A percentile compares a stretch with the other conserved stretches of the same genome.
Evolutionary conservation across 2,888 invertebrate species (phyloP).

Genomic region (Phalera bucephala): DNA sequence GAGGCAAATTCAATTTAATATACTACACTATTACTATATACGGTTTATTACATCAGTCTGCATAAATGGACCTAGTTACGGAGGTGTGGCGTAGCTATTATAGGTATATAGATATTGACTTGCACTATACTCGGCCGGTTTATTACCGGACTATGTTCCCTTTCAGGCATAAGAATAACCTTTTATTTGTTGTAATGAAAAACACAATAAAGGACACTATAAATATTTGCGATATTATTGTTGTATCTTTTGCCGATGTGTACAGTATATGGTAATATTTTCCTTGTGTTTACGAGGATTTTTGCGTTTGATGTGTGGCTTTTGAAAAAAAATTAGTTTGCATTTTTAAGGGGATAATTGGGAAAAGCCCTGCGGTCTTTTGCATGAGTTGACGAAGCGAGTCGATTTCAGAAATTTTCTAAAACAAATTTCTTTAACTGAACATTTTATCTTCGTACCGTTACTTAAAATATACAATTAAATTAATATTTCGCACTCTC

Average conservation of each 20-base stretch:
- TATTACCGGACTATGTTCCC: conserved; percentile 19
- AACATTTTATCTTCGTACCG: too few species aligned
- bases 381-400: too few species aligned
- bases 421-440: too few species aligned
- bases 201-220: conserved; percentile 17
- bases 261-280: too few species aligned
- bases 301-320: too few species aligned
- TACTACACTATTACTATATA: conserved; percentile 31
- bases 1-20: conserved; percentile 69
- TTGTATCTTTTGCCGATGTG: conserved; percentile 16
- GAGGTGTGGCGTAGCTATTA: conserved; percentile 16
- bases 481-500: conserved; percentile 9
- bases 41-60: conserved; percentile 54
- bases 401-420: too few species aligned
- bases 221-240: conserved; percentile 20
- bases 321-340: too few species aligned
- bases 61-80: conserved; percentile 44
- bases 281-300: too few species aligned
- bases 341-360: too few species aligned
- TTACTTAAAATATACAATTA: neutral
- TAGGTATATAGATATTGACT: conserved; percentile 16
- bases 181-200: conserved; percentile 30
- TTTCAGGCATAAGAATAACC: conserved; percentile 23
- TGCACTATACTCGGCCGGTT: conserved; percentile 17
- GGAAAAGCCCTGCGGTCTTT: too few species aligned